Conservation (phyloP, 2,113 vertebrate genomes). For the Prolemur simus region DNA sequence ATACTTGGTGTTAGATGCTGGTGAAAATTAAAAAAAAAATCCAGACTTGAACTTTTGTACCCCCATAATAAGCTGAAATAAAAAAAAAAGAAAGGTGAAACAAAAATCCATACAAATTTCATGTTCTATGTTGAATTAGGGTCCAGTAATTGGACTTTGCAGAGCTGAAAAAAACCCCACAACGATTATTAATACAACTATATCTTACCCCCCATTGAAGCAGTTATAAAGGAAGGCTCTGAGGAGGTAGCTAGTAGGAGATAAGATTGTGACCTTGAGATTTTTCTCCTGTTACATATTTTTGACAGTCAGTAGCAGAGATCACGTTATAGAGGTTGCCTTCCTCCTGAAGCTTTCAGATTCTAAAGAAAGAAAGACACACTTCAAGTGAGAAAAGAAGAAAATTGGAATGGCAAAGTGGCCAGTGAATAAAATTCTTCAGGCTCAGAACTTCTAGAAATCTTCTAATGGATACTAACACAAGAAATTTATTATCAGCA, state of each 20-base stretch:
- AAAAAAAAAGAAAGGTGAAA: too few species aligned
- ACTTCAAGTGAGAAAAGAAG: not conserved
- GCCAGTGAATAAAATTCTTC: not conserved
- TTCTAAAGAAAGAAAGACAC: not conserved
- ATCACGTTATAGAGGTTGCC: not conserved
- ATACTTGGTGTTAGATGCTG: not conserved
- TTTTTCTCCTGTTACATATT: not conserved
- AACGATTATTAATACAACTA: not conserved
- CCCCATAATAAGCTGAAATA: too few species aligned
- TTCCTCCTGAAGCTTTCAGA: not conserved
- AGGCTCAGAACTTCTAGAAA: not conserved
- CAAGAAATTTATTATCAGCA: not conserved
- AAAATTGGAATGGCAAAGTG: not conserved
- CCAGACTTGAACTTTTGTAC: too few species aligned
- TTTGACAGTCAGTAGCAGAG: not conserved
- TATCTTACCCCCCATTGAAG: not conserved
- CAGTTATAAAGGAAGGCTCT: not conserved
- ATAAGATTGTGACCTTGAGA: not conserved
- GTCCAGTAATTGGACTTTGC: not conserved
- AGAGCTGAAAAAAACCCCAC: not conserved
- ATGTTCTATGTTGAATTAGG: not conserved
- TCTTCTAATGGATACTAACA: not conserved
- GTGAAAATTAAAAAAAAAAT: not conserved
- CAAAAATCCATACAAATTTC: not conserved
- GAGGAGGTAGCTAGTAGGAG: not conserved